Evolutionary conservation across 2,888 invertebrate genomes (phyloP).

Genomic region (Troides oblongomaculatus): DNA sequence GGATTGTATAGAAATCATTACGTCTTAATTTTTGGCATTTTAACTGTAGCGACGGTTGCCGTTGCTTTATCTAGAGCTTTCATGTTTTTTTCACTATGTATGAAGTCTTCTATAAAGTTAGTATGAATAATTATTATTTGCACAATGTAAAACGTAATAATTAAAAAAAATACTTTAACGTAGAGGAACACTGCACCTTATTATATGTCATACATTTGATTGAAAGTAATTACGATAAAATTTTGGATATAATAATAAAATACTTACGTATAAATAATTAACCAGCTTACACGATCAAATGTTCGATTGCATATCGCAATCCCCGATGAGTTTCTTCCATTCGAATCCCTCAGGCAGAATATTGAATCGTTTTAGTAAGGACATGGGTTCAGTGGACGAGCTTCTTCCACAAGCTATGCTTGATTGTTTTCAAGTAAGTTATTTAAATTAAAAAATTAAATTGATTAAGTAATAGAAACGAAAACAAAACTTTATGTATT

Average conservation of each 20-base stretch:
- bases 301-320: conserved; percentile 80
- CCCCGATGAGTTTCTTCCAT: conserved; percentile 86
- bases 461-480: not conserved
- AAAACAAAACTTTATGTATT: not conserved
- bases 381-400: conserved; percentile 91
- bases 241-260: no score
- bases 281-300: conserved; percentile 83
- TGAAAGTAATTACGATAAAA: no score
- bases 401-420: conserved; percentile 85
- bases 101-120: conserved; percentile 82
- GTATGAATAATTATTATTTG: conserved; percentile 29
- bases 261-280: not conserved
- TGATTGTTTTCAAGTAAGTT: conserved; percentile 82
- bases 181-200: not conserved
- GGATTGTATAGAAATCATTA: conserved; percentile 57
- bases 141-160: not conserved
- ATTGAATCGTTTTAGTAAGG: conserved; percentile 90
- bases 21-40: conserved; percentile 76
- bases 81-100: conserved; percentile 83
- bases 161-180: not conserved
- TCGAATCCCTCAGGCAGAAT: conserved; percentile 90
- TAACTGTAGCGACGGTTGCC: conserved; percentile 78
- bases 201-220: no score
- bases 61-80: conserved; percentile 83
- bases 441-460: not conserved